Evolutionary conservation across 1,140 invertebrate species (phyloP), one percentile per base, ranked within the genome.

Genomic region (Nomia melanderi): DNA sequence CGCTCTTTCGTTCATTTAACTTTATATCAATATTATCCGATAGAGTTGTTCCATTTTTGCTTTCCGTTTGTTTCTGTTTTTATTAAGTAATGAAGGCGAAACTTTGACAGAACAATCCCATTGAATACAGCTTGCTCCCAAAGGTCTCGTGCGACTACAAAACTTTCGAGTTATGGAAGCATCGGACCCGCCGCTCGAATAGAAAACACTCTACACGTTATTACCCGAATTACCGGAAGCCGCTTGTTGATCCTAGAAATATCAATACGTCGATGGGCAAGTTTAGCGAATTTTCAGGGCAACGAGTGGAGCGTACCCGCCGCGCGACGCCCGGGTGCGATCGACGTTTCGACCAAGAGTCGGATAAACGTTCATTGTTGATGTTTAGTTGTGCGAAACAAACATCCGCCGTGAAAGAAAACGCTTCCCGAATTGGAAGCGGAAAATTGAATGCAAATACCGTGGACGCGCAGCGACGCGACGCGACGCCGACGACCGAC

Each of bases 361-460:
- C 11, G 3, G 56, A 59, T 77, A 59, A 77, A 69, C 65, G 23
- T 1, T n/a, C 12, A 4, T 3, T 69, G 41, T 70, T 69, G 41
- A 77, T 41, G 39, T 70, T 77, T 70, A 50, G 56, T 70, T 77
- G 47, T 14, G 3, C 31, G 41, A 23, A 50, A 50, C 47, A 50
- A 8, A 50, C 39, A 44, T 23, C n/a, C 29, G 41, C n/a, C 63
- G 25, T 31, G 23, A 76, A 76, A 47, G 53, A 57, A 53, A 64
- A 54, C 53, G 17, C 56, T 39, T 29, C 53, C 9, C 54, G 31
- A 23, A 60, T 59, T 12, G 23, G 20, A 47, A 77, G 17, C 11
- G 57, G 56, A 53, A 77, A 70, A 70, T 60, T 62, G 66, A 39
- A 69, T 25, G 54, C 20, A 77, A 77, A 70, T n/a, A n/a, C n/a